Evolutionary conservation across 1,140 invertebrate genomes (phyloP).

Genomic region (Mercenaria mercenaria): DNA sequence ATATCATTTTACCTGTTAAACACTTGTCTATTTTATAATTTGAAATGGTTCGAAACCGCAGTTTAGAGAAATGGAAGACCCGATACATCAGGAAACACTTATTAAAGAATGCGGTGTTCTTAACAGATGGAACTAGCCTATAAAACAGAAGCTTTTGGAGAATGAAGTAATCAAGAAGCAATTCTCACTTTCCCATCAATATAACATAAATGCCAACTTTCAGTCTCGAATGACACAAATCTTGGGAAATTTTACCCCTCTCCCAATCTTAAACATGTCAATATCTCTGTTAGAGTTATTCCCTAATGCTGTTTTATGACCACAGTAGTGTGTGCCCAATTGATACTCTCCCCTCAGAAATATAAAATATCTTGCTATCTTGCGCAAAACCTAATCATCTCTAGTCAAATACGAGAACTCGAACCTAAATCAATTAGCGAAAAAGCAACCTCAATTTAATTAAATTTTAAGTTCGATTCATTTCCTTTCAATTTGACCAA

Average conservation of each 20-base stretch:
- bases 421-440: background rate
- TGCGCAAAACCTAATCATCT: background rate
- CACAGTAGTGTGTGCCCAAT: background rate
- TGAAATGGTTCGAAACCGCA: too few species aligned
- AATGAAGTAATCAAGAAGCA: slow-evolving; percentile 10
- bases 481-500: background rate
- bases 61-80: too few species aligned
- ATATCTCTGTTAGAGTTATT: slow-evolving; percentile 22
- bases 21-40: too few species aligned
- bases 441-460: background rate
- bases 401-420: too few species aligned
- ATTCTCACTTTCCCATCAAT: background rate
- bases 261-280: slow-evolving; percentile 49
- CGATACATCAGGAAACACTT: too few species aligned
- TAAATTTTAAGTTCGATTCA: background rate
- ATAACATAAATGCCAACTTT: slow-evolving; percentile 37
- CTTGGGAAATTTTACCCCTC: background rate
- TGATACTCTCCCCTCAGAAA: background rate
- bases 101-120: too few species aligned
- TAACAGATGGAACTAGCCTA: too few species aligned
- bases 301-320: slow-evolving; percentile 16
- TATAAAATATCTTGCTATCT: background rate
- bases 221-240: background rate
- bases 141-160: too few species aligned
- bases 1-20: too few species aligned